Conservation (phyloP, 1,140 invertebrate genomes). For the Branchinecta lynchi region DNA sequence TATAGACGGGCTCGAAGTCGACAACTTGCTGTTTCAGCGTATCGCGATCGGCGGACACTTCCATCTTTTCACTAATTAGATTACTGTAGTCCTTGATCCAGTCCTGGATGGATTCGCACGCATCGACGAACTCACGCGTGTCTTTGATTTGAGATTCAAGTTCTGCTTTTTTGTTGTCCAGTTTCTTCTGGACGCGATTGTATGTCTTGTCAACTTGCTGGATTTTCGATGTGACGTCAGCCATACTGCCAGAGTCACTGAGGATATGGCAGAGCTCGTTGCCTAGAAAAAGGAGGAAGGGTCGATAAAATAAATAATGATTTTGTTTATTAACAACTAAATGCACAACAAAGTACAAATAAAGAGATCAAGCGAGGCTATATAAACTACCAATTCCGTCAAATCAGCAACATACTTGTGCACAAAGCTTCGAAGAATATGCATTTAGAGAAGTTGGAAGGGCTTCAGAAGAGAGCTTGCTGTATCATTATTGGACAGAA, state of each 20-base stretch:
- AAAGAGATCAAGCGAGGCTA: no score
- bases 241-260: slow-evolving; percentile 72
- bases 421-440: no score
- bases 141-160: slow-evolving; percentile 67
- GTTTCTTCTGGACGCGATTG: slow-evolving; percentile 66
- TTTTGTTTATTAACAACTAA: no score
- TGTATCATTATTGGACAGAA: no score
- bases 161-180: slow-evolving; percentile 75
- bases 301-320: no score
- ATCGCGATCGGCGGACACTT: slow-evolving; percentile 69
- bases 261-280: slow-evolving; percentile 55
- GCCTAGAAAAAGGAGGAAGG: neutral
- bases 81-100: slow-evolving; percentile 61
- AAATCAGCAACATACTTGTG: no score
- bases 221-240: slow-evolving; percentile 77
- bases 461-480: no score
- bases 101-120: slow-evolving; percentile 65
- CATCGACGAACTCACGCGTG: slow-evolving; percentile 67
- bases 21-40: slow-evolving; percentile 69
- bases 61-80: slow-evolving; percentile 51
- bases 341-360: no score
- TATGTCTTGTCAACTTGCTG: slow-evolving; percentile 64
- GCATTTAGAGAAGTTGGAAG: no score
- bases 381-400: no score
- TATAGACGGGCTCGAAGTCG: slow-evolving; percentile 55